A percentile compares a stretch with the other conserved stretches of the same genome.
Conservation (phyloP, 2,888 invertebrate genomes). For the Drosophila paucipuncta region DNA sequence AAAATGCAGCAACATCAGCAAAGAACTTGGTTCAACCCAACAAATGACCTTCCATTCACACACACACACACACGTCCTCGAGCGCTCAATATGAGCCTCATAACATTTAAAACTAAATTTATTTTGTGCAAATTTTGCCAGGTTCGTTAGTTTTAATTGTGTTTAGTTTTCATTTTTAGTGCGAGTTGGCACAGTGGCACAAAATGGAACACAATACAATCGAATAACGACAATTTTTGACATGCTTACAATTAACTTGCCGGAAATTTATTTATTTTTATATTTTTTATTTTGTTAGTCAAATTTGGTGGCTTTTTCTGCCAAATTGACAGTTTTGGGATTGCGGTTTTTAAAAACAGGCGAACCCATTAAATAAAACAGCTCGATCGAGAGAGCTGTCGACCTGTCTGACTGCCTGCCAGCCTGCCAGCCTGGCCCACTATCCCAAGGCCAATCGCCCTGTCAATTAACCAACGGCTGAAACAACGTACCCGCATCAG, state of each 20-base stretch:
- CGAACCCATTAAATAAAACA: constrained; percentile 62
- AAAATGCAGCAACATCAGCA: constrained; percentile 62
- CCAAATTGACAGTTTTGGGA: constrained; percentile 66
- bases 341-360: constrained; percentile 56
- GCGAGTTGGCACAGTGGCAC: constrained; percentile 34
- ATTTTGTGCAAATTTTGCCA: constrained; percentile 80
- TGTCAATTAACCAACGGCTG: constrained; percentile 72
- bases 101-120: constrained; percentile 77
- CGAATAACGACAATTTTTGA: constrained; percentile 20
- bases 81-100: constrained; percentile 61
- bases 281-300: background rate
- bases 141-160: constrained; percentile 82
- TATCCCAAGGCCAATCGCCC: constrained; percentile 60
- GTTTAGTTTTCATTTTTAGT: constrained; percentile 72
- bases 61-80: background rate
- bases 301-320: constrained; percentile 55
- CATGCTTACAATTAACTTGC: constrained; percentile 57
- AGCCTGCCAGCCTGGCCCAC: constrained; percentile 9
- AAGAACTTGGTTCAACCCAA: constrained; percentile 25
- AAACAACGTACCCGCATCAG: constrained; percentile 72
- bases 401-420: constrained; percentile 38
- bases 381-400: constrained; percentile 20
- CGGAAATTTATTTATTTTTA: constrained; percentile 23
- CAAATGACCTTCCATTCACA: constrained; percentile 38
- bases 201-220: background rate